phyloP scores from a whole-genome alignment of 2,888 invertebrate species.

The Fissipunctia ypsillon region DNA sequence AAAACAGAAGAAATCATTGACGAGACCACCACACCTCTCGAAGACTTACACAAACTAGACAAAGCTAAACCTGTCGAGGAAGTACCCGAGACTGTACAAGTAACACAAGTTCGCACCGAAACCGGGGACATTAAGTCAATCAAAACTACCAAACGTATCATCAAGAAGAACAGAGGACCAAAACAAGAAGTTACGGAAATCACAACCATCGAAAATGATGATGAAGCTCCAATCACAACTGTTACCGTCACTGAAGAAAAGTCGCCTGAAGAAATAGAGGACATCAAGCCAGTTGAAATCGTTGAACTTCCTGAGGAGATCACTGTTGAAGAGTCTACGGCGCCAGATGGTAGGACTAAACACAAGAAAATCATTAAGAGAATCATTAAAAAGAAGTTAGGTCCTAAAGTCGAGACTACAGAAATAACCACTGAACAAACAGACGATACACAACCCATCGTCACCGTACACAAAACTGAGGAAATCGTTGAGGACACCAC shows the following conservation, averaged over 20 bases:
- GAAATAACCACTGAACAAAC: not conserved
- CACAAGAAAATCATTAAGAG: not conserved
- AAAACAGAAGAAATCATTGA: slow-evolving; percentile 10
- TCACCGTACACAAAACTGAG: slow-evolving; percentile 11
- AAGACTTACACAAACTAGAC: not conserved
- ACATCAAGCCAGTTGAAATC: no score
- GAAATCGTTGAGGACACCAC: no score
- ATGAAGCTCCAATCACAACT: not conserved
- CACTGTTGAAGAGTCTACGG: not conserved
- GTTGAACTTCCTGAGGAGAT: not conserved
- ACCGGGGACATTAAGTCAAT: no score
- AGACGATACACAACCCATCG: not conserved
- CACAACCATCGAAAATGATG: not conserved
- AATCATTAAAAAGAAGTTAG: not conserved
- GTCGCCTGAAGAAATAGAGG: fast-evolving
- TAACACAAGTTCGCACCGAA: no score
- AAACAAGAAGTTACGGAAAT: not conserved
- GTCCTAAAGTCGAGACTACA: not conserved
- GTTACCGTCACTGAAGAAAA: not conserved
- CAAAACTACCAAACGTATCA: no score
- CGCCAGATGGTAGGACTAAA: not conserved
- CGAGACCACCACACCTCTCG: not conserved
- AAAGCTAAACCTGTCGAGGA: not conserved
- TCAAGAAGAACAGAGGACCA: not conserved
- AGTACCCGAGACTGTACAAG: not conserved